A percentile compares a stretch with the other conserved stretches of the same genome.
These are phyloP conservation scores for Mastomys natalensis DNA, from an alignment of 2,113 vertebrate genomes.

Conservation along the genomic window DNA sequence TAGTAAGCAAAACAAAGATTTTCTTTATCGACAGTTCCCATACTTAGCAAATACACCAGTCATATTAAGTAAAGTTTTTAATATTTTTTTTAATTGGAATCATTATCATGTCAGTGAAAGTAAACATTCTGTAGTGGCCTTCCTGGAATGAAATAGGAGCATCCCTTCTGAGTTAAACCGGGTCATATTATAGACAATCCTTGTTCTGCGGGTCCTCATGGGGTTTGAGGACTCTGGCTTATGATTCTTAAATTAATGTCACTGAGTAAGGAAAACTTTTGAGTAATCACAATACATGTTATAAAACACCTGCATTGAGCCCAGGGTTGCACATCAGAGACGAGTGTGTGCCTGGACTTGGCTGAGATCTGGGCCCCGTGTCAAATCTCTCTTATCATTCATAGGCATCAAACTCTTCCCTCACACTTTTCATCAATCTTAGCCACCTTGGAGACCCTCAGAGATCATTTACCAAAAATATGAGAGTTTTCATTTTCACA, in stretches of 20 bases:
- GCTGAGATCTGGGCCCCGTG: background rate
- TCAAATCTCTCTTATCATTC: slow-evolving; percentile 51
- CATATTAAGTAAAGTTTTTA: background rate
- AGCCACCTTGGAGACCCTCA: slow-evolving; percentile 51
- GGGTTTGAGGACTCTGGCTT: slow-evolving; percentile 38
- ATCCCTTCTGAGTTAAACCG: slow-evolving; percentile 10
- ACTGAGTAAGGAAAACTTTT: background rate
- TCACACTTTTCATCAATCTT: slow-evolving; percentile 65
- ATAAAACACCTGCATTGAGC: background rate
- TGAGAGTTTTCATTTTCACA: slow-evolving; percentile 46
- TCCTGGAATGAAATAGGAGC: slow-evolving; percentile 35
- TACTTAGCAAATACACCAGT: background rate
- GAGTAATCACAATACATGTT: background rate
- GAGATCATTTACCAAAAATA: slow-evolving; percentile 52
- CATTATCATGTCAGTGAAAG: slow-evolving; percentile 18
- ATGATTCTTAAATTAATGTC: slow-evolving; percentile 18
- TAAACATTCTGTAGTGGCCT: background rate
- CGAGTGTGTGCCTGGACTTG: background rate
- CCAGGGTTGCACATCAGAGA: background rate
- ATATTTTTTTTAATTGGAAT: slow-evolving; percentile 4
- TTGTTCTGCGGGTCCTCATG: background rate
- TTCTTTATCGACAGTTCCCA: background rate
- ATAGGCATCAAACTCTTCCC: background rate
- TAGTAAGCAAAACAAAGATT: background rate
- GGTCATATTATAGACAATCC: slow-evolving; percentile 51